These are phyloP conservation scores for Trachymyrmex cornetzi DNA, from an alignment of 1,140 invertebrate species.

Conservation along the genomic window DNA sequence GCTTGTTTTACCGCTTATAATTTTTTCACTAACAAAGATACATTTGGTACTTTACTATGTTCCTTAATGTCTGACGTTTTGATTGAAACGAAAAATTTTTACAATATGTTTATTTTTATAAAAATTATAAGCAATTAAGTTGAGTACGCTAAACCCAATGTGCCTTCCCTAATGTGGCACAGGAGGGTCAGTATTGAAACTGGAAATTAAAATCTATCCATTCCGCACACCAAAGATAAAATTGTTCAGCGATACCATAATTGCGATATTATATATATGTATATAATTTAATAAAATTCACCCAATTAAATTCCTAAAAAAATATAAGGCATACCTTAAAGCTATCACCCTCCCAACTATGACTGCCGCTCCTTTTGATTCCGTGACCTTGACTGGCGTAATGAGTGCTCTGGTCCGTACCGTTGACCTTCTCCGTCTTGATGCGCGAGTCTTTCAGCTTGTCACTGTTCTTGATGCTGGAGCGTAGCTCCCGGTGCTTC, in stretches of 20 bases:
- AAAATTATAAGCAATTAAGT: too few relatives aligned
- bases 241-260: neutral
- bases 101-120: too few relatives aligned
- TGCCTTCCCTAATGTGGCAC: too few relatives aligned
- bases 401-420: slow-evolving; percentile 36
- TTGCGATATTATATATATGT: neutral
- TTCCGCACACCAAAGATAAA: neutral
- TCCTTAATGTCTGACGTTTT: too few relatives aligned
- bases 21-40: too few relatives aligned
- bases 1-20: too few relatives aligned
- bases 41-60: too few relatives aligned
- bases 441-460: slow-evolving; percentile 83
- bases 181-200: neutral
- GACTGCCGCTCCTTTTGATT: slow-evolving; percentile 79
- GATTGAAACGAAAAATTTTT: too few relatives aligned
- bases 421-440: slow-evolving; percentile 77
- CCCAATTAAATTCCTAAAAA: neutral
- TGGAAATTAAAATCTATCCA: neutral
- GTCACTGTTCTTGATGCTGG: slow-evolving; percentile 85
- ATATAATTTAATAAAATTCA: neutral
- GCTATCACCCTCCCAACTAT: slow-evolving; percentile 75
- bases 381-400: slow-evolving; percentile 70
- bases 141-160: too few relatives aligned
- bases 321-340: slow-evolving; percentile 72
- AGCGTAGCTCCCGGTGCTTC: slow-evolving; percentile 89